Base-by-base conservation (phyloP, 2,113 vertebrate genomes). In the Poicephalus meyeri region DNA sequence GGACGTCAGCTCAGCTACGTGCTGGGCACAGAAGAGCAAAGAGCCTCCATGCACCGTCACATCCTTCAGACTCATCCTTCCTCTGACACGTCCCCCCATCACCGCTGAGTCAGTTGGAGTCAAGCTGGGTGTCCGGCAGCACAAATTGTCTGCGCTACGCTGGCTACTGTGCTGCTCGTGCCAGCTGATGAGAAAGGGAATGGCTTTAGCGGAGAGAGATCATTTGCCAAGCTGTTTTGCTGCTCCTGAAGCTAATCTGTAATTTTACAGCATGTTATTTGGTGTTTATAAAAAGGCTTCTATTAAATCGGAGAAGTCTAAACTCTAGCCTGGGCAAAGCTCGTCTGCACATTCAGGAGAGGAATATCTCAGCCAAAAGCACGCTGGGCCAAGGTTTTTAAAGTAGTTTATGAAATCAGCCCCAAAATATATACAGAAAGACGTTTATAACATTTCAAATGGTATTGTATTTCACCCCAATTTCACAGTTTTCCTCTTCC, bases 401-500 rank as follows among this genome's bases (percentile, higher is more conserved):
- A 84, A 83, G 68, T 5, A 64, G 65, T 88, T 94, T 61, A 74
- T n/a, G 20, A 84, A 93, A 81, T 46, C 85, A 87, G n/a, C 6
- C 56, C 42, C 61, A 31, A 69, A 95, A 87, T 19, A 28, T 46
- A 79, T 25, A 89, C 56, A 92, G 56, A 76, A 47, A 72, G 23
- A 72, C 52, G 28, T 63, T 65, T 35, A 20, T 12, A 81, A 47
- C 28, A 46, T 91, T 94, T 95, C 44, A 79, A 72, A 41, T 1
- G 0, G 1, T 42, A 49, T 10, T 61, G 29, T 39, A 78, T 89
- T 96, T 93, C 82, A 79, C 56, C 35, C 47, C 39, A 13, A 7
- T 65, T 94, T 86, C 80, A 92, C 47, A 76, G 73, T 8, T 89
- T 69, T 89, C 44, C 47, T 91, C 76, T 61, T 78, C 61, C 73